Evolutionary conservation across 2,113 vertebrate genomes (phyloP), one percentile per base, ranked within the genome.

Genomic region (Cavia porcellus): DNA sequence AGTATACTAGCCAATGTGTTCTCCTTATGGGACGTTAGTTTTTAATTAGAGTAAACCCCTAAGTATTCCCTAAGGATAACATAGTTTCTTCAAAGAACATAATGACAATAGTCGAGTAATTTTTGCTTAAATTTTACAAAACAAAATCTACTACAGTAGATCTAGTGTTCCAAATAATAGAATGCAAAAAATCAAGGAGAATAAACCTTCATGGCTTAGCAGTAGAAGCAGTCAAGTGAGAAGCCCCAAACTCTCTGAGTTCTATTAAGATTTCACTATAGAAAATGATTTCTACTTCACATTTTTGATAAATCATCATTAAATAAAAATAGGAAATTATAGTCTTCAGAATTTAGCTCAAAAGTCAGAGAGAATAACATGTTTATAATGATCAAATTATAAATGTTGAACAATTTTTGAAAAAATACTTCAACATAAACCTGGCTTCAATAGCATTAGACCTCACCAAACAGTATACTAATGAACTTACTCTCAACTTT

Each of bases 371-470:
- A 93, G 80, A 95, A 70, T 32, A 83, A 64, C 35, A 61, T 61
- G 75, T 96, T 94, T 89, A 28, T 92, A 93, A 85, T 85, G 90
- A 62, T 85, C 50, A 89, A 79, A 82, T 25, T 86, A 13, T 96
- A 96, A 87, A 74, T 64, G 24, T 61, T 96, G 35, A 93, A 83
- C 1, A 62, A 87, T 92, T 77, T 93, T 91, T 82, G 11, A 52
- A 52, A 50, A 96, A 95, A 86, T 66, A 52, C 6, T 35, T 50
- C n/a, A 94, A 74, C 30, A 82, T 45, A 90, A 45, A 86, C 87
- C 57, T 93, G 80, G 42, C 62, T 95, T 94, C 90, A 6, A 84
- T 64, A 28, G n/a, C 9, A 7, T 62, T 64, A 82, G 45, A 59
- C 88, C 94, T 92, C 55, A 42, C 72, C 47, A 92, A 97, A 79